Conservation (phyloP, 1,140 invertebrate genomes). For the Andrena cerasifolii region DNA sequence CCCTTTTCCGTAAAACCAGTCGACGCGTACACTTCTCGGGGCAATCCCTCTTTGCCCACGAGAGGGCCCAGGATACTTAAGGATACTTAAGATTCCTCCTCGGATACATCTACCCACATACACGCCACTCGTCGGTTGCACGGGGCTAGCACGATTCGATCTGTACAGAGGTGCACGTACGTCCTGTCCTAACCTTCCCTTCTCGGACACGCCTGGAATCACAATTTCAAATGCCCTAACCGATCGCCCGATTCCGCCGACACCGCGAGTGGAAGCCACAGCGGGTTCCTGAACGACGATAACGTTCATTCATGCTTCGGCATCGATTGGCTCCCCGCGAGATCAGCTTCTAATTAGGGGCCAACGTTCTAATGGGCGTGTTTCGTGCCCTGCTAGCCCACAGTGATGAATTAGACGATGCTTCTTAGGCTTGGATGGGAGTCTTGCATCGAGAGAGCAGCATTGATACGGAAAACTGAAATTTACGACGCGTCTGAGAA, state of each 20-base stretch:
- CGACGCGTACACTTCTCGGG: not conserved
- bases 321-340: not conserved
- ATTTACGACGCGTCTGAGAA: too few relatives aligned
- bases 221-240: slow-evolving; percentile 70
- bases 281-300: not conserved
- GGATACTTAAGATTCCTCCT: slow-evolving; percentile 70
- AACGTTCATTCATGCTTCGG: not conserved
- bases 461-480: too few relatives aligned
- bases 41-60: not conserved
- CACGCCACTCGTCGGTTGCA: slow-evolving; percentile 58
- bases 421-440: too few relatives aligned
- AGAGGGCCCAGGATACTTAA: slow-evolving; percentile 53
- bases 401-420: too few relatives aligned
- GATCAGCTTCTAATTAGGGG: not conserved
- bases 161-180: slow-evolving; percentile 59
- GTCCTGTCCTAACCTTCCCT: slow-evolving; percentile 59
- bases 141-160: slow-evolving; percentile 61
- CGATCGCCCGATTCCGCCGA: slow-evolving; percentile 34
- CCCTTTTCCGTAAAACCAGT: not conserved
- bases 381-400: too few relatives aligned
- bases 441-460: too few relatives aligned
- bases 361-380: too few relatives aligned
- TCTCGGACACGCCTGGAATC: slow-evolving; percentile 74
- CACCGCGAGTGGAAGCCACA: not conserved
- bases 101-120: slow-evolving; percentile 71